Evolutionary conservation across 2,113 vertebrate genomes (phyloP).

Genomic region (Macrotis lagotis): DNA sequence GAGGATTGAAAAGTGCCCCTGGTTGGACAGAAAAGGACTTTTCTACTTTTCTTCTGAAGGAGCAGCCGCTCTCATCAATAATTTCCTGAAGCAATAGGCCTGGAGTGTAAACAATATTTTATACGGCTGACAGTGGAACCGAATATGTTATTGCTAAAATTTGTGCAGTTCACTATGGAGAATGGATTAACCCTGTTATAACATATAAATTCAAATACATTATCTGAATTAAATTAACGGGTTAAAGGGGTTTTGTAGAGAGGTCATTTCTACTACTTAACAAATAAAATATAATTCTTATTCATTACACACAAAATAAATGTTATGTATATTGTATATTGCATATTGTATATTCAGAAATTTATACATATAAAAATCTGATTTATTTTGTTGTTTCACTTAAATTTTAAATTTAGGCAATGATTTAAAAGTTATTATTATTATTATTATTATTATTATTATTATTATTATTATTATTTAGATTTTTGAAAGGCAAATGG

Average conservation of each 20-base stretch:
- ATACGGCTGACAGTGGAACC: slow-evolving; percentile 67
- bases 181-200: slow-evolving; percentile 79
- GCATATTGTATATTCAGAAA: background rate
- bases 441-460: too few species aligned
- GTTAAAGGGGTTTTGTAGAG: slow-evolving; percentile 64
- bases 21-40: slow-evolving; percentile 75
- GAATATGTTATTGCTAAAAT: slow-evolving; percentile 69
- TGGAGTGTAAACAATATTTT: slow-evolving; percentile 83
- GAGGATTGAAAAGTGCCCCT: slow-evolving; percentile 72
- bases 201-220: slow-evolving; percentile 48
- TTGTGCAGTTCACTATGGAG: slow-evolving; percentile 58
- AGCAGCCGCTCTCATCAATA: slow-evolving; percentile 80
- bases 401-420: background rate
- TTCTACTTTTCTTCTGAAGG: slow-evolving; percentile 64
- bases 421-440: background rate
- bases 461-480: too few species aligned
- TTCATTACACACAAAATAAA: background rate
- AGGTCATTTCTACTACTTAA: slow-evolving; percentile 3
- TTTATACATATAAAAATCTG: background rate
- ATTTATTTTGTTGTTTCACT: background rate
- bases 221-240: slow-evolving; percentile 63
- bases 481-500: too few species aligned
- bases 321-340: background rate
- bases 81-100: slow-evolving; percentile 80
- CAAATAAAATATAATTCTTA: slow-evolving; percentile 9